Conservation (phyloP, 1,140 invertebrate species). For the Drosophila erecta region DNA sequence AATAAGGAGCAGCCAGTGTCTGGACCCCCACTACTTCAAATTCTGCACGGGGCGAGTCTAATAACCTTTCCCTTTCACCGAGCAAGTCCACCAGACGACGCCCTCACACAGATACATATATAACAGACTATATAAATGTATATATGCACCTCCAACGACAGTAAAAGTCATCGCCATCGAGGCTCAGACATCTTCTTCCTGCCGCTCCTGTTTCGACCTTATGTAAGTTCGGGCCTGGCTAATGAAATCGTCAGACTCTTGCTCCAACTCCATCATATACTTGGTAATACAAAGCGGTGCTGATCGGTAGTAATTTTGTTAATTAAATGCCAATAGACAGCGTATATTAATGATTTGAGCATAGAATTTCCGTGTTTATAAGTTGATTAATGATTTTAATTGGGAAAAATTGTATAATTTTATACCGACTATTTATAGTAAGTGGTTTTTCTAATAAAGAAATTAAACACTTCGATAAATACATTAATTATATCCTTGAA, state of each 20-base stretch:
- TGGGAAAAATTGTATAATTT: too few species aligned
- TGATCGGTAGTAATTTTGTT: background rate
- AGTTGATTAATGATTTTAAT: too few species aligned
- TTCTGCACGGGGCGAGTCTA: slow-evolving; percentile 57
- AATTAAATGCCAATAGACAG: background rate
- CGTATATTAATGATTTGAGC: too few species aligned
- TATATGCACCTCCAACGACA: slow-evolving; percentile 24
- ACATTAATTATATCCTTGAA: too few species aligned
- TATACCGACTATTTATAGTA: too few species aligned
- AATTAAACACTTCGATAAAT: too few species aligned
- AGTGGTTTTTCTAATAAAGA: too few species aligned
- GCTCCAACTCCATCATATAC: slow-evolving; percentile 4
- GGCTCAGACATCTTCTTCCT: slow-evolving; percentile 50
- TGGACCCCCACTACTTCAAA: slow-evolving; percentile 43
- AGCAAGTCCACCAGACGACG: slow-evolving; percentile 51
- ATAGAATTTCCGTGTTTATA: too few species aligned
- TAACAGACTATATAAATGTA: background rate
- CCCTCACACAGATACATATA: slow-evolving; percentile 20
- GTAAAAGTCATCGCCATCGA: slow-evolving; percentile 37
- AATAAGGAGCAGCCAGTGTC: slow-evolving; percentile 73
- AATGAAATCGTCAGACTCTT: slow-evolving; percentile 56
- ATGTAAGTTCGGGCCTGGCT: slow-evolving; percentile 52
- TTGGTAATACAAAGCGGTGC: background rate
- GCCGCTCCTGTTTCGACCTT: slow-evolving; percentile 44
- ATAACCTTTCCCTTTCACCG: slow-evolving; percentile 76